Base-by-base conservation (phyloP, 2,113 vertebrate species). In the Lepidothrix coronata region DNA sequence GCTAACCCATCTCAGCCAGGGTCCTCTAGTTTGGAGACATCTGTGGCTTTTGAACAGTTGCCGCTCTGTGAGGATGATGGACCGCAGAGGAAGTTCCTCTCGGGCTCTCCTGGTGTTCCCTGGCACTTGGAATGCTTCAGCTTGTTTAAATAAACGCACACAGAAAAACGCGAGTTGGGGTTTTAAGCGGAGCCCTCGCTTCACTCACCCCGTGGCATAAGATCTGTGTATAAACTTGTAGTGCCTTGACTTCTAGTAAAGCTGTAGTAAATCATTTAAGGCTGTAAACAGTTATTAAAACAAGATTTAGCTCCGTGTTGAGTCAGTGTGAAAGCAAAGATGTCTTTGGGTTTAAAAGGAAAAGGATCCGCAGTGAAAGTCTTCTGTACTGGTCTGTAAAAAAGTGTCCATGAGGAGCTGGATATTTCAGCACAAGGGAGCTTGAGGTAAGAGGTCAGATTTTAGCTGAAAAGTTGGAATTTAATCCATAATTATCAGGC, bases 41-140 rank as follows among this genome's bases (percentile, higher is more conserved):
- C 90, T 78, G 85, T 87, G 91, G 79, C 49, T 95, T 94, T 94
- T 30, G 21, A 20, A 3, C 49, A 49, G 83, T 67, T 92, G 79
- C 79, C 12, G 2, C 86, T 96, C 86, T 4, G 16, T 51, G 31
- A 77, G 74, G 59, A 22, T 46, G 35, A 57, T 6, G 59, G 13
- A 73, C 68, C 9, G 0, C 72, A 54, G 93, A 84, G 85, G 79
- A 86, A 80, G 76, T 52, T 86, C 59, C 51, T 86, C 35, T 61
- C 70, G 1, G 3, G 49, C 27, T 94, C 58, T 78, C 3, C 3
- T 58, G 89, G 35, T 41, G 18, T 51, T 90, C 65, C 41, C 52
- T 92, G 85, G 76, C 76, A 52, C 0, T 52, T 37, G 65, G 28
- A 86, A 8, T 0, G 11, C 31, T 83, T 75, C 39, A 52, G 82